Base-by-base conservation (phyloP, 2,113 vertebrate species). In the Phrynocephalus versicolor region DNA sequence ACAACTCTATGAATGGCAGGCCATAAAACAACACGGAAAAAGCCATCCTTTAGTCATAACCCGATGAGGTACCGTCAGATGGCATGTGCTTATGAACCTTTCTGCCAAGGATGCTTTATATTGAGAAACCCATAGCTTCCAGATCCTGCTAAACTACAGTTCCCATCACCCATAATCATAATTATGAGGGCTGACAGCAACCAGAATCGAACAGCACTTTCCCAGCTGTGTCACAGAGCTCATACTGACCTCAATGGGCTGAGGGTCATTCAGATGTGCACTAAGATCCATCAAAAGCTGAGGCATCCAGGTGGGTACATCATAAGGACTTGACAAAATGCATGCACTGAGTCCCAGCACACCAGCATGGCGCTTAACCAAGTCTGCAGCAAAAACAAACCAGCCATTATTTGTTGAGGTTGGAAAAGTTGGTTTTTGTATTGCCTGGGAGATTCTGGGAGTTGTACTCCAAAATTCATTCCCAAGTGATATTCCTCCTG, bases 301-400 rank as follows among this genome's bases (percentile, higher is more conserved):
- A 39, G 98, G 98, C 98, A 99, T 99, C 98, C 98, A 99, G 76
- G 97, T 98, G 81, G 98, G 98, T 13, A 99, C 98, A 21, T 99
- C 98, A 0, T 99, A 99, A 0, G 98, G 98, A 79, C 98, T 99
- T 62, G 98, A 99, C 55, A 99, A 96, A 89, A 99, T 98, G 82
- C 98, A 99, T 0, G 98, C 98, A 3, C 98, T 99, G 39, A 99
- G 95, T 78, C 98, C 98, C 0, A 99, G 96, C n/a, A 99, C 98
- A 1, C 98, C 98, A 0, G 98, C 98, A 3, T 99, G 98, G 35
- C 98, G 98, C 13, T 96, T 97, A 57, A 99, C 97, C 91, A 99
- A 89, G 89, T 99, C 98, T 99, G 86, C 57, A 91, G 91, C 30
- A 13, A 67, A 51, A 85, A 37, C 18, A 90, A 87, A 30, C 67